phyloP scores from a whole-genome alignment of 92 coral and sea anemone genomes.

The Scolanthus callimorphus region DNA sequence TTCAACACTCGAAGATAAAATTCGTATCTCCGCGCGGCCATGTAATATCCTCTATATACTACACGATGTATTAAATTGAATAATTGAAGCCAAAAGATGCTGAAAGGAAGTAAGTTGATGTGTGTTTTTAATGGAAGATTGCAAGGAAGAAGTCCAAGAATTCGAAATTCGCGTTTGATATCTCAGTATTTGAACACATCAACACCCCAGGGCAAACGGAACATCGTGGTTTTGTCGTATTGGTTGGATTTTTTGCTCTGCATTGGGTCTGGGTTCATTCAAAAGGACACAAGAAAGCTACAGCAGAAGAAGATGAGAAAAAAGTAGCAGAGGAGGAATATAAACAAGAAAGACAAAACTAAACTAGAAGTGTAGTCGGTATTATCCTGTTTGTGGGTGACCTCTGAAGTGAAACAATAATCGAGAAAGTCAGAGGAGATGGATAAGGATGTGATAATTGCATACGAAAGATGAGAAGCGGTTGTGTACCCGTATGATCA shows the following conservation, averaged over 20 bases:
- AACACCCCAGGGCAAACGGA: slow-evolving; percentile 64
- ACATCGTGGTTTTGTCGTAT: slow-evolving; percentile 55
- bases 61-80: no score
- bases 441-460: no score
- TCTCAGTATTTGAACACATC: slow-evolving; percentile 55
- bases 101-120: no score
- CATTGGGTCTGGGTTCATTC: slow-evolving; percentile 79
- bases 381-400: no score
- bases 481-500: neutral
- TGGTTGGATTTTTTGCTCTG: slow-evolving; percentile 62
- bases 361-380: neutral
- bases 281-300: slow-evolving; percentile 33
- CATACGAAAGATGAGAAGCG: no score
- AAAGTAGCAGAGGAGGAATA: neutral
- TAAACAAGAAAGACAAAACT: neutral
- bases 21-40: no score
- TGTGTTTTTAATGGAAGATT: no score
- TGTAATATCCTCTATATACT: no score
- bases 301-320: neutral
- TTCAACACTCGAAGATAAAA: no score
- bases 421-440: no score
- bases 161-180: slow-evolving; percentile 8
- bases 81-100: no score
- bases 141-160: neutral
- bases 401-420: no score